Percentiles rank a stretch among this genome's conserved stretches.
These are phyloP conservation scores for Theocolax elegans DNA, from an alignment of 1,140 invertebrate genomes.

Conservation along the genomic window DNA sequence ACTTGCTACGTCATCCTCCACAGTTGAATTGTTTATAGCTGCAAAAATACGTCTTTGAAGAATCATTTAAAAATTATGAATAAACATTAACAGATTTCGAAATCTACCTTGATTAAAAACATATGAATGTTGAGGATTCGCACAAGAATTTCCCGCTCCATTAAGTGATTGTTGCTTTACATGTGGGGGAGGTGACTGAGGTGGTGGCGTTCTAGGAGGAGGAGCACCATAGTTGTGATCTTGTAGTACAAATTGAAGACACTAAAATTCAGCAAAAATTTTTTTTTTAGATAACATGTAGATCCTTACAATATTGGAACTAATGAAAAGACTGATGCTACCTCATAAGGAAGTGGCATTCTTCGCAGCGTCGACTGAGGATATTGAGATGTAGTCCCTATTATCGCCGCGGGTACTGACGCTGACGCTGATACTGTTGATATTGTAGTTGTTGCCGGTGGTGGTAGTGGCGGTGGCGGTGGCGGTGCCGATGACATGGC, in stretches of 20 bases:
- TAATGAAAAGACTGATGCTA: conserved; percentile 36
- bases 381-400: conserved; percentile 39
- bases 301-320: too few species aligned
- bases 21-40: conserved; percentile 50
- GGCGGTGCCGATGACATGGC: too few species aligned
- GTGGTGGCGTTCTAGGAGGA: conserved; percentile 71
- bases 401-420: too few species aligned
- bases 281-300: too few species aligned
- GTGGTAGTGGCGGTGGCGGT: too few species aligned
- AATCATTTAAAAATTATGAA: too few species aligned
- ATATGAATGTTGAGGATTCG: conserved; percentile 57
- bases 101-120: conserved; percentile 59
- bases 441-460: too few species aligned
- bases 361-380: conserved; percentile 54
- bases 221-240: conserved; percentile 86
- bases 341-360: conserved; percentile 62
- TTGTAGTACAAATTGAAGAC: conserved; percentile 76
- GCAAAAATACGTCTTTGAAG: not conserved
- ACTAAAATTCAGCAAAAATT: conserved; percentile 52
- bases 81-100: too few species aligned
- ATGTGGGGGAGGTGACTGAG: conserved; percentile 67
- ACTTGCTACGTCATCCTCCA: conserved; percentile 74
- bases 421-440: too few species aligned
- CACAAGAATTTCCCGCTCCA: conserved; percentile 54
- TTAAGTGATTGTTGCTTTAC: conserved; percentile 62